Evolutionary conservation across 2,113 vertebrate genomes (phyloP).

Genomic region (Nanorana parkeri): DNA sequence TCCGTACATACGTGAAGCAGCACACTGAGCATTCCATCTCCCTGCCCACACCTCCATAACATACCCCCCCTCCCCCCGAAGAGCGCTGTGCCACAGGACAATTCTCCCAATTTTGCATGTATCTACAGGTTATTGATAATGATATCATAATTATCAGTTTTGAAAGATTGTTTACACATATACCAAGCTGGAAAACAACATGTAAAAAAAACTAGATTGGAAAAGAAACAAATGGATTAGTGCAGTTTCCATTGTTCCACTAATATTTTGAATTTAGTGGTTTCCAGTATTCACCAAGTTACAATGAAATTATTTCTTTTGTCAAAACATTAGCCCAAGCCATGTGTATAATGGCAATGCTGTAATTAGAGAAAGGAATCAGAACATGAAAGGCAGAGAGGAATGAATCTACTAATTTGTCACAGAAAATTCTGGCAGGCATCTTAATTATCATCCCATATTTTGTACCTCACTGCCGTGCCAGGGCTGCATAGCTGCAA

Average conservation of each 20-base stretch:
- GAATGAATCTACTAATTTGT: slow-evolving; percentile 60
- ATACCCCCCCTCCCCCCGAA: too few relatives aligned
- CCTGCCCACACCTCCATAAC: too few relatives aligned
- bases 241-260: not conserved
- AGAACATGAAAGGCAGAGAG: slow-evolving; percentile 48
- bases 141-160: too few relatives aligned
- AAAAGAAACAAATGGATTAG: not conserved
- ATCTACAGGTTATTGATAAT: too few relatives aligned
- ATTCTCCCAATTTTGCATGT: too few relatives aligned
- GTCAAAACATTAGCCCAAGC: slow-evolving; percentile 53
- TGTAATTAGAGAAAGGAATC: slow-evolving; percentile 60
- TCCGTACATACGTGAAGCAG: too few relatives aligned
- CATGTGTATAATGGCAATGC: slow-evolving; percentile 53
- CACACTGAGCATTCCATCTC: too few relatives aligned
- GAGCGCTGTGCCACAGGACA: too few relatives aligned
- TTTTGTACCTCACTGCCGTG: slow-evolving; percentile 16
- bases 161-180: too few relatives aligned
- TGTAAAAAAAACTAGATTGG: too few relatives aligned
- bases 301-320: slow-evolving; percentile 39
- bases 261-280: not conserved
- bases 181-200: too few relatives aligned
- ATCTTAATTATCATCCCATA: slow-evolving; percentile 51
- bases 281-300: not conserved
- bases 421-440: slow-evolving; percentile 61
- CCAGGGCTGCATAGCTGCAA: slow-evolving; percentile 34